Evolutionary conservation across 2,113 vertebrate species (phyloP).

Genomic region (Gopherus evgoodei): DNA sequence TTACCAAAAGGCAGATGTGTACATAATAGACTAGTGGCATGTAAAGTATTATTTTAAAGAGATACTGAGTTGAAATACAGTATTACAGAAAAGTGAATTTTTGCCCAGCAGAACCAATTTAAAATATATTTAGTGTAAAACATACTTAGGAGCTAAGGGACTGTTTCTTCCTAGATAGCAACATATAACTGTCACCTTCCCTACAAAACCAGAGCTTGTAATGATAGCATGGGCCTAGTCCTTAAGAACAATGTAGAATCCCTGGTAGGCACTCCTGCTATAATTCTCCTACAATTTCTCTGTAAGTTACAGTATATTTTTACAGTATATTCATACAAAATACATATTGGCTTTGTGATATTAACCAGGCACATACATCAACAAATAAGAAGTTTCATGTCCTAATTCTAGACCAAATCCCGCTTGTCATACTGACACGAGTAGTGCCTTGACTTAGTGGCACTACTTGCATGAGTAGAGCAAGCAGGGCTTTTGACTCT

Average conservation of each 20-base stretch:
- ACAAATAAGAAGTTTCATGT: not conserved
- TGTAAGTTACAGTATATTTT: not conserved
- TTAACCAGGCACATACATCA: not conserved
- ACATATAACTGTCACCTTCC: not conserved
- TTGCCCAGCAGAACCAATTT: not conserved
- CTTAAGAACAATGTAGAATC: not conserved
- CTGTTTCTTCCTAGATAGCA: not conserved
- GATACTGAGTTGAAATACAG: not conserved
- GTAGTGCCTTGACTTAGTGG: fast-evolving
- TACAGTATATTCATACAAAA: not conserved
- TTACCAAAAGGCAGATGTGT: not conserved
- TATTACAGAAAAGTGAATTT: not conserved
- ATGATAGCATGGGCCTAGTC: not conserved
- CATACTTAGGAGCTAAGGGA: not conserved
- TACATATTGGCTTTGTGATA: not conserved
- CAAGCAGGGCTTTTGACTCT: not conserved
- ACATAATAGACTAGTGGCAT: not conserved
- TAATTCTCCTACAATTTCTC: not conserved
- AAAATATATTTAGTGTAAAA: not conserved
- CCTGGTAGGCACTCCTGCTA: not conserved
- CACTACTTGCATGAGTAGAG: not conserved
- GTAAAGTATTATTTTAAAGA: not conserved
- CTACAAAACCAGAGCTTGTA: not conserved
- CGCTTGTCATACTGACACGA: not conserved
- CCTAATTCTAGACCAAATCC: not conserved